Evolutionary conservation across 2,888 invertebrate species (phyloP), one percentile per base, ranked within the genome.

Genomic region (Thymelicus acteon): DNA sequence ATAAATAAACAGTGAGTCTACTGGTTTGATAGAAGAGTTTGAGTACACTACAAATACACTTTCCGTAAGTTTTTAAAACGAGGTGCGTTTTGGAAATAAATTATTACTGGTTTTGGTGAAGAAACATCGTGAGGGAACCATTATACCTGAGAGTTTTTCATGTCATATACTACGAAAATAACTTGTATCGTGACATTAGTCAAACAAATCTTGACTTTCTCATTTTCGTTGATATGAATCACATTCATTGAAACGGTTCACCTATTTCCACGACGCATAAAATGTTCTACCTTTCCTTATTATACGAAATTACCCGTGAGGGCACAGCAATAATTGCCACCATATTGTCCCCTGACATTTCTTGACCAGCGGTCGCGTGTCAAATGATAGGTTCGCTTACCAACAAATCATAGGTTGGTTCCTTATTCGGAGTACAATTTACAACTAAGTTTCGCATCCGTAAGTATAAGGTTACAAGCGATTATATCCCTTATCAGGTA

Each of bases 391-490:
- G 74, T 69, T 73, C 37, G 73, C 58, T 73, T 77, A 60, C 67
- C 70, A 69, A 48, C 75, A 80, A 85, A 85, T 83, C 75, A 83
- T 80, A 83, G 78, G 79, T 76, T 80, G n/a, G 37, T 12, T 62
- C 37, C 60, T 60, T 70, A 65, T 60, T 60, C 49, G 40, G 10
- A n/a, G 57, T 62, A 60, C 12, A 58, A 4, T 7, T 19, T 31
- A 49, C 60, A 62, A 68, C 64, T 48, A 70, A 44, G 64, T 64
- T 52, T 48, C 12, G 62, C 39, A 8, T 15, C 37, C 63, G 39
- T 31, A 49, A 6, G 7, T 7, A 5, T 48, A 2, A 13, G n/a
- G 12, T 7, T n/a, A 2, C 47, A 58, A 1, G n/a, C 19, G 3
- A 69, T 13, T 69, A 8, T 47, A 19, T n/a, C 37, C 7, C 15